Percentiles rank a stretch among this genome's conserved stretches.
Conservation (phyloP, 2,888 invertebrate genomes). For the Nomada ferruginata region DNA sequence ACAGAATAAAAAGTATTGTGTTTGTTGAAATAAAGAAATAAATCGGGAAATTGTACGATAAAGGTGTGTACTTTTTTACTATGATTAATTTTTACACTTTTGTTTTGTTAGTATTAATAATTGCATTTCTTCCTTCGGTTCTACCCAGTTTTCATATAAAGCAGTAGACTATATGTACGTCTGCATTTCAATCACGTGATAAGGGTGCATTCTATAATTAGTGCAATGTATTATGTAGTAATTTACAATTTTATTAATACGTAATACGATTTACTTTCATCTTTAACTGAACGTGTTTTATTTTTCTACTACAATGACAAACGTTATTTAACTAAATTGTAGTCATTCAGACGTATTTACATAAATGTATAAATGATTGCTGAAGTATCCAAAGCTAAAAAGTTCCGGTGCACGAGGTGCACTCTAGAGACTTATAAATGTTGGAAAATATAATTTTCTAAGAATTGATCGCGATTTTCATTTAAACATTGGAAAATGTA, state of each 20-base stretch:
- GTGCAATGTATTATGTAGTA: not conserved
- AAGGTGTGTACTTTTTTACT: slow-evolving; percentile 1
- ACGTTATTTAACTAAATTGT: not conserved
- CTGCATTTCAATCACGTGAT: not conserved
- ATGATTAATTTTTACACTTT: not conserved
- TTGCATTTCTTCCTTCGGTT: not conserved
- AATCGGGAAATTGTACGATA: slow-evolving; percentile 37
- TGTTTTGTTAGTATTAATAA: not conserved
- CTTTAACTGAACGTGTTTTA: not conserved
- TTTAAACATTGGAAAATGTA: not conserved
- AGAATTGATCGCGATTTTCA: slow-evolving; percentile 2
- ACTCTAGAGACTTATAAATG: not conserved
- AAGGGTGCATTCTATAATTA: not conserved
- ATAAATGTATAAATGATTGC: not conserved
- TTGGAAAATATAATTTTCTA: not conserved
- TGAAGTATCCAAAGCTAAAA: not conserved
- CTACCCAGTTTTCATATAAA: not conserved
- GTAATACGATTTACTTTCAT: not conserved
- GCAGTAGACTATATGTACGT: too few relatives aligned
- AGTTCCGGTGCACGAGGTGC: not conserved
- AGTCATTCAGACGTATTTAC: too few relatives aligned
- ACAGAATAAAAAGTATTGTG: slow-evolving; percentile 58
- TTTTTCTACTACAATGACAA: not conserved
- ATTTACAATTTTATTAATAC: not conserved
- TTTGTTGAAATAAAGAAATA: slow-evolving; percentile 67